Conservation (phyloP, 2,888 invertebrate genomes). For the Sminthurinus aureus region DNA sequence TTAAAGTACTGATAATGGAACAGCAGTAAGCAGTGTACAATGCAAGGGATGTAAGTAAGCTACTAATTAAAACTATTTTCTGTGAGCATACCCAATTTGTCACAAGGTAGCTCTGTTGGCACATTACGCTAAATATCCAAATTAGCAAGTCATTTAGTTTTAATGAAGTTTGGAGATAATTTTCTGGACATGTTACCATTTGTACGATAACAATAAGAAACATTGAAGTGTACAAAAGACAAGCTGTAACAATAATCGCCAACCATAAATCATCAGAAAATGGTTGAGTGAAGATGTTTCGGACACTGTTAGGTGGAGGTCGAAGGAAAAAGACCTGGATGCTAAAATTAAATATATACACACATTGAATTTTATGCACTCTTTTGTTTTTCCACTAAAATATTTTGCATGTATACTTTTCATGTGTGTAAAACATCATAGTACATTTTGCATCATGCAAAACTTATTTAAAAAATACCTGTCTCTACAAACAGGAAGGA, state of each 20-base stretch:
- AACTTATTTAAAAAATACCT: background rate
- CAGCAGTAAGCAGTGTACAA: conserved; percentile 10
- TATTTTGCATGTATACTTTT: background rate
- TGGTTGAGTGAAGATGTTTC: conserved; percentile 43
- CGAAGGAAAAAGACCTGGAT: conserved; percentile 43
- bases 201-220: background rate
- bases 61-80: background rate
- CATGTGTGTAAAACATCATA: too few relatives aligned
- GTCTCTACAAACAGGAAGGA: conserved; percentile 3
- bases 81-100: background rate
- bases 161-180: background rate
- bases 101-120: background rate
- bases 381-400: background rate
- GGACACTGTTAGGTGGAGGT: conserved; percentile 35
- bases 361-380: background rate
- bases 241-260: conserved; percentile 4
- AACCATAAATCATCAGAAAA: conserved; percentile 37
- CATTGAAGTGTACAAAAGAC: conserved; percentile 11
- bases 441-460: too few relatives aligned
- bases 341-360: conserved; percentile 16
- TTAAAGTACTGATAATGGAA: conserved; percentile 15
- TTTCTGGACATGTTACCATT: background rate
- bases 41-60: background rate
- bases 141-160: background rate
- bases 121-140: background rate